Evolutionary conservation across 2,113 vertebrate species (phyloP).

Genomic region (Daubentonia madagascariensis): DNA sequence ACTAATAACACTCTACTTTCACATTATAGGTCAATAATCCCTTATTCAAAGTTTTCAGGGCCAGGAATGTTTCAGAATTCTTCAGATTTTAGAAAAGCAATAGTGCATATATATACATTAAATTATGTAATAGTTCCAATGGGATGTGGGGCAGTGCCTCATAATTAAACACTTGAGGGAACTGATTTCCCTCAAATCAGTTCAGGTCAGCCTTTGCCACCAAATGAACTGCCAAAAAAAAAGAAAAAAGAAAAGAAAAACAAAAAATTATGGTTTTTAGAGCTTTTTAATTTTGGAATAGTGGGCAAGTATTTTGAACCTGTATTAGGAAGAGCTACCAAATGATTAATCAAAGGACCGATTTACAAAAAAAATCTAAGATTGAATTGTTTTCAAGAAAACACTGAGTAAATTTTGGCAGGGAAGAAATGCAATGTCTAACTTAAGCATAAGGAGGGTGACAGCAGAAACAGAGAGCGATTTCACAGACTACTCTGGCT

Average conservation of each 20-base stretch:
- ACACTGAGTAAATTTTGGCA: background rate
- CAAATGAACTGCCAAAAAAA: background rate
- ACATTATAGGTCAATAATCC: background rate
- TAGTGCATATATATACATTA: background rate
- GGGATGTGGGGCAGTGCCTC: background rate
- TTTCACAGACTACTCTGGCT: background rate
- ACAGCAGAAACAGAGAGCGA: background rate
- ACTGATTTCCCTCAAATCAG: background rate
- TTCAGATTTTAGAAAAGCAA: background rate
- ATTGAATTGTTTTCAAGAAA: background rate
- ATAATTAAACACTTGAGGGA: background rate
- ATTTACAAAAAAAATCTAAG: background rate
- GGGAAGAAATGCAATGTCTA: background rate
- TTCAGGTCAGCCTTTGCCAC: background rate
- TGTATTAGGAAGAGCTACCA: background rate
- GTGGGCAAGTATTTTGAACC: background rate
- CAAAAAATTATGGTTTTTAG: background rate
- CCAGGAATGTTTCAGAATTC: conserved; percentile 16
- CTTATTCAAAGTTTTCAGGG: conserved; percentile 14
- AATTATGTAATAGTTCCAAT: background rate
- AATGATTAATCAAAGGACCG: background rate
- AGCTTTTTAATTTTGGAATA: background rate
- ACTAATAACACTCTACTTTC: background rate
- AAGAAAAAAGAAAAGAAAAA: background rate
- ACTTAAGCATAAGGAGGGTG: background rate